Conservation (phyloP, 2,113 vertebrate species). For the Oxyruncus cristatus region DNA sequence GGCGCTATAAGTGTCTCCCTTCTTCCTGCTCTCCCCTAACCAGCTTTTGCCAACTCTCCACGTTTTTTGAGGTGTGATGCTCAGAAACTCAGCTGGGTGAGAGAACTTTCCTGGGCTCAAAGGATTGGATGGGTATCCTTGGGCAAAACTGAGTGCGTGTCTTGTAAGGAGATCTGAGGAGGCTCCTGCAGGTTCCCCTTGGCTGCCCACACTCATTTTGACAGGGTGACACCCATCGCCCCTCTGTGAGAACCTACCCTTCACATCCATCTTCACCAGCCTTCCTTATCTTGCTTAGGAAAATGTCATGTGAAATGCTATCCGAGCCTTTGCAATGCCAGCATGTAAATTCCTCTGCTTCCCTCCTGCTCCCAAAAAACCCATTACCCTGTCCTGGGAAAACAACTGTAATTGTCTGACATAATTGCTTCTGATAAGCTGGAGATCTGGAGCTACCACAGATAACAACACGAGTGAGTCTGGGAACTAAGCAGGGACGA, state of each 20-base stretch:
- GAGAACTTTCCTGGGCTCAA: neutral
- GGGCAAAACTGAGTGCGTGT: neutral
- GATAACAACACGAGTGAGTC: neutral
- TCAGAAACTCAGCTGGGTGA: accelerated
- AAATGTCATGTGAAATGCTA: neutral
- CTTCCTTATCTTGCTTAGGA: neutral
- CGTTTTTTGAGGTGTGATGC: neutral
- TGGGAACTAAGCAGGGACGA: neutral
- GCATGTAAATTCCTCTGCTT: neutral
- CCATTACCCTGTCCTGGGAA: neutral
- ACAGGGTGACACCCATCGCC: accelerated
- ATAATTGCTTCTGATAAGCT: neutral
- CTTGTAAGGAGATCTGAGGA: neutral
- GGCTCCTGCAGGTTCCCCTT: neutral
- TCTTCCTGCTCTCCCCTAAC: neutral
- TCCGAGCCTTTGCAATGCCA: neutral
- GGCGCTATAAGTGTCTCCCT: neutral
- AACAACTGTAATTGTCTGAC: neutral
- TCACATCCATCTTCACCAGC: neutral
- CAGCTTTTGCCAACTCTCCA: neutral
- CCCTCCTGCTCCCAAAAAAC: neutral
- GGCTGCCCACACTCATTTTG: neutral
- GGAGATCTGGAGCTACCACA: neutral
- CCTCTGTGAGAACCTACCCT: neutral
- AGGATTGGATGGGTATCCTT: neutral